phyloP scores from a whole-genome alignment of 2,888 invertebrate species.

The Stenodera caucasica region DNA sequence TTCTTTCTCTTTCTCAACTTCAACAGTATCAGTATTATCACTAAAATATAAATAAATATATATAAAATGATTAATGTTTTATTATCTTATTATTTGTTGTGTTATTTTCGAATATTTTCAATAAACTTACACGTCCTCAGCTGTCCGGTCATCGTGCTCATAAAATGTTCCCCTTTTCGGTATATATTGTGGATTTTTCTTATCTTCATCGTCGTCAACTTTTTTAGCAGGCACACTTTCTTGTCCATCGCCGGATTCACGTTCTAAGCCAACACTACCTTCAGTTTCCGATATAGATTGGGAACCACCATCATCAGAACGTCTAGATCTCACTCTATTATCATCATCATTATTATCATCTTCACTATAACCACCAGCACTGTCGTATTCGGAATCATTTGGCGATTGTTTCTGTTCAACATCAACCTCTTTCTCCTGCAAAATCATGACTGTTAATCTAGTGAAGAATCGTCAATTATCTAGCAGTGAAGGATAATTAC shows the following conservation, averaged over 20 bases:
- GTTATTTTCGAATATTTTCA: too few relatives aligned
- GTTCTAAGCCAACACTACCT: constrained; percentile 62
- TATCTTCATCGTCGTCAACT: constrained; percentile 91
- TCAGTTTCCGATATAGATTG: constrained; percentile 55
- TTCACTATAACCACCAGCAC: constrained; percentile 50
- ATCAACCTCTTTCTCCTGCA: constrained; percentile 41
- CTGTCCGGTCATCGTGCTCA: constrained; percentile 91
- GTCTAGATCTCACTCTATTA: constrained; percentile 37
- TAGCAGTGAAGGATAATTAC: too few relatives aligned
- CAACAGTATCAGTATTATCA: constrained; percentile 34
- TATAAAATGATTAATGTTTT: too few relatives aligned
- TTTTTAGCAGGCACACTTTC: constrained; percentile 62
- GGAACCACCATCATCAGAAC: constrained; percentile 27
- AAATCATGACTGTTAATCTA: constrained; percentile 37
- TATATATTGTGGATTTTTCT: constrained; percentile 96
- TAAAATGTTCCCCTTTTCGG: constrained; percentile 96
- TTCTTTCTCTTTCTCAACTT: constrained; percentile 50
- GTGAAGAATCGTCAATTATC: too few relatives aligned
- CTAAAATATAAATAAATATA: constrained; percentile 5
- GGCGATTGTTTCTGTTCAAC: constrained; percentile 42
- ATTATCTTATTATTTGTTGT: too few relatives aligned
- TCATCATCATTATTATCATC: constrained; percentile 36
- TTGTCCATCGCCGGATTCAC: constrained; percentile 74
- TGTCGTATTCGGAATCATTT: constrained; percentile 52
- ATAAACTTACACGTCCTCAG: constrained; percentile 69